Base-by-base conservation (phyloP, 2,797 vertebrate species). In the Gymnopithys bicolor region DNA sequence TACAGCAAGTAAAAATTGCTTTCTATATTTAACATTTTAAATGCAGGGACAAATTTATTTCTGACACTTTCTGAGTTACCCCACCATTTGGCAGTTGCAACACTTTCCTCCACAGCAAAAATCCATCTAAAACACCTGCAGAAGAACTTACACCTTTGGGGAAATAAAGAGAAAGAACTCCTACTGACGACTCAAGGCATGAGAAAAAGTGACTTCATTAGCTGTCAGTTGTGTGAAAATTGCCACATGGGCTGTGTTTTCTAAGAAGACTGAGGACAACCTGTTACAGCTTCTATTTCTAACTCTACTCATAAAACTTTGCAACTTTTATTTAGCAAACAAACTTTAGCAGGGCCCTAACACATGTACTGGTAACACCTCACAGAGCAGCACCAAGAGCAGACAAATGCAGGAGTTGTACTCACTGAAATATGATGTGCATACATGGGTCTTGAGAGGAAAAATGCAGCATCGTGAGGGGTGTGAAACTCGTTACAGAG, bases 401-500 rank as follows among this genome's bases (percentile, higher is more conserved):
- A 90, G 52, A n/a, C 19, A 94, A 71, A 62, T 11, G 76, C 71
- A 45, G 86, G 46, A 74, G 28, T 13, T 91, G 27, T 94, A 99
- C 99, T 99, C 96, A 99, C 99, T 96, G 99, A 98, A 97, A 99
- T 99, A 96, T 99, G 99, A 96, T 99, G 99, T 55, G 99, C 99
- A 48, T 99, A 99, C 99, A 99, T 99, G 59, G 99, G 99, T 53
- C 99, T 98, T 10, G 99, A 99, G 67, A 99, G 97, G 97, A 99
- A 99, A 97, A 99, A 99, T 10, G 99, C 99, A 64, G 99, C 99
- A 67, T 99, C 99, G 0, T 99, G 99, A 52, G 99, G 99, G 9
- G 99, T 99, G 97, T 99, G 99, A 96, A 99, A 99, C 96, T 99
- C 98, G 92, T 99, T 99, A 96, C 99, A 99, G 48, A 99, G 98